Conservation (phyloP, 2,888 invertebrate species). For the Petrolisthes cinctipes region DNA sequence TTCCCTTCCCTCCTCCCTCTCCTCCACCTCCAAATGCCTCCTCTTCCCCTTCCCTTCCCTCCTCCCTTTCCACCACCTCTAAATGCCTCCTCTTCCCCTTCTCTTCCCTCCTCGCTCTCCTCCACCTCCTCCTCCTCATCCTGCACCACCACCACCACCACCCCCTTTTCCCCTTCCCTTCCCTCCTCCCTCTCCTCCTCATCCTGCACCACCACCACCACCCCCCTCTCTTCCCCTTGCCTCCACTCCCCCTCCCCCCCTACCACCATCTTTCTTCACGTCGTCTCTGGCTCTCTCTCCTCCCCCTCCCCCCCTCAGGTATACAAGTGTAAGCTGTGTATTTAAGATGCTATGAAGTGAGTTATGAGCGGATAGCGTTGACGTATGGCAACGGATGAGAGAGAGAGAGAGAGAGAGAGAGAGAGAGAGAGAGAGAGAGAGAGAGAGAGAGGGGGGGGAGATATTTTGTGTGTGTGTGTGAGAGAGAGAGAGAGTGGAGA, state of each 20-base stretch:
- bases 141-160: too few relatives aligned
- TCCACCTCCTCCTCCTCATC: too few relatives aligned
- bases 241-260: background rate
- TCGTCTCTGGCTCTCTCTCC: background rate
- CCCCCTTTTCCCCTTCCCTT: background rate
- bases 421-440: background rate
- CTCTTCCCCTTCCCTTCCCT: background rate
- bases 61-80: background rate
- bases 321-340: background rate
- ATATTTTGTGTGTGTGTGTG: too few relatives aligned
- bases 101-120: too few relatives aligned
- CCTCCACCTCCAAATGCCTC: too few relatives aligned
- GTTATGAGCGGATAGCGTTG: background rate
- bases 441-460: too few relatives aligned
- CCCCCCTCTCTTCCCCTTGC: background rate
- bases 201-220: background rate
- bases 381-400: background rate
- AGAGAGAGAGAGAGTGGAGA: too few relatives aligned
- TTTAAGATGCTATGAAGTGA: conserved; percentile 1
- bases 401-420: too few relatives aligned
- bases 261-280: background rate
- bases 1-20: too few relatives aligned
- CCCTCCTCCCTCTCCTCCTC: background rate
- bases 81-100: too few relatives aligned
- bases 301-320: background rate